Evolutionary conservation across 2,888 invertebrate species (phyloP), one percentile per base, ranked within the genome.

Genomic region (Dasysyrphus tricinctus): DNA sequence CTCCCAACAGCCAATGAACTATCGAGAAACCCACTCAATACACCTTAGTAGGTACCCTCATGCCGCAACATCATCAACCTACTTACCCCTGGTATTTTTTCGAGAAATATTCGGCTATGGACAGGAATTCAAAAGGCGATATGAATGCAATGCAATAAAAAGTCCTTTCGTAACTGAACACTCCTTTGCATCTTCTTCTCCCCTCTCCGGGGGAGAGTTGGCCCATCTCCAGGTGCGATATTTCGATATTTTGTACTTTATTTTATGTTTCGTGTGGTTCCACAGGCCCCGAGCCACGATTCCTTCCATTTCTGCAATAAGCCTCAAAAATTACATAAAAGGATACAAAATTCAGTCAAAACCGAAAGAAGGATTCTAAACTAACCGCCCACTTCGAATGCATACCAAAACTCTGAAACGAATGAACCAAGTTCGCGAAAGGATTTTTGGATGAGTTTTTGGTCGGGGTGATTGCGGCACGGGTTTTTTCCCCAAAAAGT

Each of bases 181-280:
- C 39, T 67, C 24, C 44, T 61, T 29, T 29, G 34, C 67, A n/a
- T 44, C 59, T 47, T 37, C 14, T 6, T 29, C 8, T n/a, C 7
- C n/a, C 29, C 7, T 14, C 54, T 32, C 14, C 1, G 14, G 14
- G 12, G 8, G 11, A 47, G 37, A 75, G 16, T 86, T 86, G 86
- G 82, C 86, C 82, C 78, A 82, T 42, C 78, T 78, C 86, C 86
- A 86, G 82, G 86, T 86, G 86, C 78, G 82, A 86, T 86, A 86
- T 75, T 78, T 81, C 78, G 78, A 86, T 82, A 78, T 82, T 86
- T 75, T 79, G 29, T 78, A 70, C 65, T 75, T 84, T 84, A 80
- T 70, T 65, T 63, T 57, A n/a, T n/a, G 69, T 56, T 63, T 57
- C 37, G 69, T 72, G 72, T 77, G 59, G 61, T 49, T 47, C 57